phyloP scores from a whole-genome alignment of 2,888 invertebrate genomes.

The Yponomeuta malinellus region DNA sequence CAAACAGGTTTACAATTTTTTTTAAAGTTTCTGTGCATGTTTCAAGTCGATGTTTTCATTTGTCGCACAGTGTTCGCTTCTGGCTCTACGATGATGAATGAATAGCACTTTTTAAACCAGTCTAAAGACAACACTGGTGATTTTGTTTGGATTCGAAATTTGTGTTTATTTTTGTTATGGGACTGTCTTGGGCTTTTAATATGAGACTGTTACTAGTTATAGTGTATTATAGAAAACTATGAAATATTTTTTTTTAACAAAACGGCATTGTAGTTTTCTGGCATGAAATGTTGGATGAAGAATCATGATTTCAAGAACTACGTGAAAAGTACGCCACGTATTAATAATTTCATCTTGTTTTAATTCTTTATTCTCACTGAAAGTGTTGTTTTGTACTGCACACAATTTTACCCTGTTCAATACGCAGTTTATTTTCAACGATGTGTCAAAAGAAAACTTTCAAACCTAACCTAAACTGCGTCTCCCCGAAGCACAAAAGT shows the following conservation, averaged over 20 bases:
- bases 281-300: no score
- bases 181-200: slow-evolving; percentile 32
- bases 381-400: no score
- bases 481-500: background rate
- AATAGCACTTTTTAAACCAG: slow-evolving; percentile 4
- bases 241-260: no score
- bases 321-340: no score
- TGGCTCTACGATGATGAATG: background rate
- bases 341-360: no score
- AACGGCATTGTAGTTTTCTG: no score
- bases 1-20: background rate
- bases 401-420: no score
- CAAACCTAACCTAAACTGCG: background rate
- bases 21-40: slow-evolving; percentile 41
- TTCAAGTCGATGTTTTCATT: slow-evolving; percentile 31
- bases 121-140: slow-evolving; percentile 2
- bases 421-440: no score
- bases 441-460: no score
- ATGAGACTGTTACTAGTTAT: background rate
- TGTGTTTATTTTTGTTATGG: slow-evolving; percentile 26
- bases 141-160: slow-evolving; percentile 8
- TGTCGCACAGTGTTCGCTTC: slow-evolving; percentile 4
- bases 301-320: no score
- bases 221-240: background rate
- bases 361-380: no score